Evolutionary conservation across 2,797 vertebrate genomes (phyloP).

Genomic region (Anabacerthia variegaticeps): DNA sequence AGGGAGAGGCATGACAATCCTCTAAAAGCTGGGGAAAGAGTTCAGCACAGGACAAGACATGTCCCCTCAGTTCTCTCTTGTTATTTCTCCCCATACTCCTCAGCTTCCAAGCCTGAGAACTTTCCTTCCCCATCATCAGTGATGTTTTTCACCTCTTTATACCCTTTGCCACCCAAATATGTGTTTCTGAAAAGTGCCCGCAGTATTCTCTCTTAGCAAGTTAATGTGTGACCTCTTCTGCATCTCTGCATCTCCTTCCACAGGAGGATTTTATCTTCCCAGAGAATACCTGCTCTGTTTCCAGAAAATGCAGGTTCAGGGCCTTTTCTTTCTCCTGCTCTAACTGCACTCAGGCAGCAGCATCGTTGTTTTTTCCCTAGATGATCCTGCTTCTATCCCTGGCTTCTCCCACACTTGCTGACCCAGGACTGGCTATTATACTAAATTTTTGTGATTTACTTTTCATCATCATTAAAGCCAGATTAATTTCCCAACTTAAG

Average conservation of each 20-base stretch:
- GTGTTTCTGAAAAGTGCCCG: not conserved
- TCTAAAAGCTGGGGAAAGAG: not conserved
- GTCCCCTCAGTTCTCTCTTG: not conserved
- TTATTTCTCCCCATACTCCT: not conserved
- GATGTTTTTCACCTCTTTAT: not conserved
- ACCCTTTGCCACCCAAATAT: not conserved
- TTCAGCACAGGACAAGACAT: not conserved
- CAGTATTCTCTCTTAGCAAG: not conserved
- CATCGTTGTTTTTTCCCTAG: not conserved
- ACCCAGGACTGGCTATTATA: not conserved
- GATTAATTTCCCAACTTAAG: not conserved
- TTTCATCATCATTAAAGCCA: not conserved
- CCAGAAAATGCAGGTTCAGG: not conserved
- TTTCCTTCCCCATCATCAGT: not conserved
- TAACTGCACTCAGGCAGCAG: not conserved
- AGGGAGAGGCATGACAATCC: not conserved
- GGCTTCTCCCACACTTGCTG: not conserved
- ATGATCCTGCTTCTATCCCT: not conserved
- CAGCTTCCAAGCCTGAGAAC: not conserved
- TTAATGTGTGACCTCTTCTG: not conserved
- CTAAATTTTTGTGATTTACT: not conserved
- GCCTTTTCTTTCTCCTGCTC: not conserved
- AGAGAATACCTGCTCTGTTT: not conserved
- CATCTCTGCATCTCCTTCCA: not conserved
- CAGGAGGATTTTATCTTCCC: not conserved